Evolutionary conservation across 2,797 vertebrate species (phyloP), one percentile per base, ranked within the genome.

Genomic region (Hypotaenidia okinawae): DNA sequence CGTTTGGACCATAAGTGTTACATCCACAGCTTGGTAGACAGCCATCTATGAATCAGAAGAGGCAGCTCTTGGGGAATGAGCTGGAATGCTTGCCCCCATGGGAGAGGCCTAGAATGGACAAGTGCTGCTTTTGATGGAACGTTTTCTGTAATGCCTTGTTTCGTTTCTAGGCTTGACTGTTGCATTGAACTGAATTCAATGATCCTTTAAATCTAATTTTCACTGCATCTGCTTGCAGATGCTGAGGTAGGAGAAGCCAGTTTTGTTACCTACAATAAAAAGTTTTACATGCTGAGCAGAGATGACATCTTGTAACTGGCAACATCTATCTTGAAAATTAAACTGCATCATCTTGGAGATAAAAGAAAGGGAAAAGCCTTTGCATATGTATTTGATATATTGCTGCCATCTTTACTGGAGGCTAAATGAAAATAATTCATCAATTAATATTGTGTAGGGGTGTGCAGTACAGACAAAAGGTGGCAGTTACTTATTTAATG

Each of bases 141-240:
- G 0, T 39, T 69, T 77, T 58, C 24, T 80, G 13, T 68, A 47
- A n/a, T 61, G 32, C 54, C 49, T 51, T 90, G 33, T 79, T 89
- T 79, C 1, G 0, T 41, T 52, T 75, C 58, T 58, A 28, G n/a
- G n/a, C 78, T 68, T 69, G 41, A 27, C 79, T 87, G 10, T 59
- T 87, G 62, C 69, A 93, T 90, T 95, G 58, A 94, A 73, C 43
- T 39, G 72, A 54, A 52, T 74, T 87, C 67, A 35, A 64, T 89
- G 66, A 77, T 55, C 57, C 59, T 85, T 93, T 83, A 77, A 91
- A 76, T 86, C 43, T 82, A 70, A 63, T 95, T 94, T 96, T 70
- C 49, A 16, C 43, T 77, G 32, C 51, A 35, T 75, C 77, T 80
- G 15, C 62, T 95, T 75, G 69, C 51, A 77, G 52, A 39, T 55